Base-by-base conservation (phyloP, 1,140 invertebrate genomes). In the Lepidotrigona ventralis region DNA sequence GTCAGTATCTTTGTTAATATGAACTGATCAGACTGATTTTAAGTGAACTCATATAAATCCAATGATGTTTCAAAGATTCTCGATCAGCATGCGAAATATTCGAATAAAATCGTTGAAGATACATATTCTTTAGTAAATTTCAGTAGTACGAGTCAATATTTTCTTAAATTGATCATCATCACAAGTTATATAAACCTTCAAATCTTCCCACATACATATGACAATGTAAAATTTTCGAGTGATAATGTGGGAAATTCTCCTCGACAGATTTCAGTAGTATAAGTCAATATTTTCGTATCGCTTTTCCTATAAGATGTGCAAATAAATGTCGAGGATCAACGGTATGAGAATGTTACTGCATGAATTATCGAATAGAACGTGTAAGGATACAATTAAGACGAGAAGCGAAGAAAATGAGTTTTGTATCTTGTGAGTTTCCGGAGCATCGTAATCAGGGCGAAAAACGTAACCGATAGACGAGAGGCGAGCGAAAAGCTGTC, bases 401-500 rank as follows among this genome's bases (percentile, higher is more conserved):
- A 46, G 68, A 54, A 6, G 21, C 17, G n/a, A 51, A 29, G n/a
- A 12, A 60, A 60, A 39, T 15, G 53, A 69, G 12, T 60, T 70
- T 46, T 23, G 33, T 29, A 21, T 11, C 29, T 29, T 60, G 66
- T 53, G 39, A 19, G 53, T 23, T n/a, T 51, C 54, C 71, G 39
- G 39, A 79, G 70, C 39, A 11, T 23, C 21, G 76, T 81, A 33
- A 64, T 73, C 78, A 63, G n/a, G n/a, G 68, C 29, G 26, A 23
- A 39, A n/a, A 76, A 81, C 58, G 60, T 23, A 54, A 26, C 56
- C 8, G 17, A 26, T 12, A 53, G n/a, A 33, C 15, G 11, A 19
- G 51, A 1, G 68, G 29, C 70, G 33, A 29, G 63, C 46, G 68
- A 21, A 56, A 53, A 29, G 58, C 88, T 91, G 89, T 90, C 86